Percentiles rank a stretch among this genome's conserved stretches.
Evolutionary conservation across 1,140 invertebrate species (phyloP).

Genomic region (Periplaneta americana): DNA sequence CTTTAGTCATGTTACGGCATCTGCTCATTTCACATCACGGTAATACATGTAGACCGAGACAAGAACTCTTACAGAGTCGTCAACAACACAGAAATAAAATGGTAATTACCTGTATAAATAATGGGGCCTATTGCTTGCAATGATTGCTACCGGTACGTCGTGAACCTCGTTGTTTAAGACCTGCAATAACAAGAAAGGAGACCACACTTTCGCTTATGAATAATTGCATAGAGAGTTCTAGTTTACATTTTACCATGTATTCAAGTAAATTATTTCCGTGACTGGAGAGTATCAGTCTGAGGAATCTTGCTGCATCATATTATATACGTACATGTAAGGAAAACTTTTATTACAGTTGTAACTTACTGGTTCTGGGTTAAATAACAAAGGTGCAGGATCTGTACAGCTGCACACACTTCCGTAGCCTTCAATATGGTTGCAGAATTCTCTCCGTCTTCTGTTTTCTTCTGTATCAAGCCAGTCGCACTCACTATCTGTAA

Average conservation of each 20-base stretch:
- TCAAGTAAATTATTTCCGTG: no score
- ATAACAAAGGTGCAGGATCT: conserved; percentile 49
- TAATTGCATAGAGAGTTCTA: no score
- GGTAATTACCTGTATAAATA: conserved; percentile 53
- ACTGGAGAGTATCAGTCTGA: no score
- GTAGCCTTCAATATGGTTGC: conserved; percentile 59
- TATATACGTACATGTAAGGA: neutral
- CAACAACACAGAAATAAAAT: no score
- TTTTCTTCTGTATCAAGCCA: conserved; percentile 47
- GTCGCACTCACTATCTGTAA: conserved; percentile 44
- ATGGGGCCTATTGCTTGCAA: conserved; percentile 60
- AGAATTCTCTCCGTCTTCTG: conserved; percentile 46
- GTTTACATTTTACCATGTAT: no score
- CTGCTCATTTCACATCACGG: no score
- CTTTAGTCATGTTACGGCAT: no score
- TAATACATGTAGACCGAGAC: no score
- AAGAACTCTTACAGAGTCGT: no score
- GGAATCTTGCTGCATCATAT: no score
- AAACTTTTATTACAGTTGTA: neutral
- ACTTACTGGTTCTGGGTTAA: conserved; percentile 33
- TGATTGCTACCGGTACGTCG: conserved; percentile 55
- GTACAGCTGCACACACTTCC: conserved; percentile 55
- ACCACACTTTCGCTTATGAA: no score
- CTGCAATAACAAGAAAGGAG: conserved; percentile 31
- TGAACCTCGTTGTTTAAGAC: conserved; percentile 45